A percentile compares a stretch with the other conserved stretches of the same genome.
phyloP scores from a whole-genome alignment of 2,888 invertebrate genomes.

The Eristalinus sepulchralis region DNA sequence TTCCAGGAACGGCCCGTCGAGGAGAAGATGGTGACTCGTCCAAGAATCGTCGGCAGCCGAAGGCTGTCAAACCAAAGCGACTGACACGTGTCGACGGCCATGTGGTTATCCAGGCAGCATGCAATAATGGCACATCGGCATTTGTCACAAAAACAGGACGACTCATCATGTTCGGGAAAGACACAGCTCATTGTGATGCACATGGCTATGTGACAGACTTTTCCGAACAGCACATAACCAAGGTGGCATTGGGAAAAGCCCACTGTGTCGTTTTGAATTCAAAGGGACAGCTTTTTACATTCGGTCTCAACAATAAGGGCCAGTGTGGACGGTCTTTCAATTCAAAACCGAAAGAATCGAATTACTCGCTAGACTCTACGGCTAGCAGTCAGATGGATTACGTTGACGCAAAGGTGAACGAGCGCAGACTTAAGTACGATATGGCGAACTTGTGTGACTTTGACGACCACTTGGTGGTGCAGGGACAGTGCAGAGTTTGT shows the following conservation, averaged over 20 bases:
- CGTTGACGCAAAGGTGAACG: constrained; percentile 32
- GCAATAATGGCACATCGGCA: constrained; percentile 97
- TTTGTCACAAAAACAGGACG: constrained; percentile 95
- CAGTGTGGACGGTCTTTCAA: constrained; percentile 96
- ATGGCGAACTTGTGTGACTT: constrained; percentile 81
- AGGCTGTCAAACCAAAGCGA: constrained; percentile 95
- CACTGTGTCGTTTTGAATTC: constrained; percentile 94
- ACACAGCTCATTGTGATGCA: constrained; percentile 91
- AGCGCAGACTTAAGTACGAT: constrained; percentile 76
- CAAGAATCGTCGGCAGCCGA: constrained; percentile 91
- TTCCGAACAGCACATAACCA: constrained; percentile 86
- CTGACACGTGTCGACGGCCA: constrained; percentile 94
- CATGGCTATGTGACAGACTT: constrained; percentile 88
- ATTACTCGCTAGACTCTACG: constrained; percentile 73
- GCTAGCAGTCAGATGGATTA: constrained; percentile 41
- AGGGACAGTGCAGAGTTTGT: constrained; percentile 83
- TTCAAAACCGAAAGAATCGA: constrained; percentile 82
- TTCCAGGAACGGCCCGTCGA: constrained; percentile 89
- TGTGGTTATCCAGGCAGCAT: constrained; percentile 90
- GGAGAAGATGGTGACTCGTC: constrained; percentile 96
- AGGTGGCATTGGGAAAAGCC: constrained; percentile 95
- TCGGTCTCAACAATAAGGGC: constrained; percentile 98
- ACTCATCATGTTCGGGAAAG: constrained; percentile 96
- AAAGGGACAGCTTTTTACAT: constrained; percentile 95
- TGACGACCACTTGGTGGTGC: constrained; percentile 82